phyloP scores from a whole-genome alignment of 2,888 invertebrate species.

The Phyllotreta striolata region DNA sequence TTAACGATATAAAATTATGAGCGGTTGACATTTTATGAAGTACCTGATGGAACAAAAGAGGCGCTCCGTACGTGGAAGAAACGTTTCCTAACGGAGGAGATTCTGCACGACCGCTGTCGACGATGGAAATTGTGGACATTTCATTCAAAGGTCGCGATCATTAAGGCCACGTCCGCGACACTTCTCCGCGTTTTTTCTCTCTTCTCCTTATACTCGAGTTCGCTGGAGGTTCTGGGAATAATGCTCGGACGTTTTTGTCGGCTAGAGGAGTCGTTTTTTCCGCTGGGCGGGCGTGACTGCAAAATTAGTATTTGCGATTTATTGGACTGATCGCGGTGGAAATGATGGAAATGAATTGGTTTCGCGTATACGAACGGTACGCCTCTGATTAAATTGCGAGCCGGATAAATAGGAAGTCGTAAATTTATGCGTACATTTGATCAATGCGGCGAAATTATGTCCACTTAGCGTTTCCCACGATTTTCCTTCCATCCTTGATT shows the following conservation, averaged over 20 bases:
- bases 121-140: conserved; percentile 30
- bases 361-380: neutral
- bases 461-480: conserved; percentile 40
- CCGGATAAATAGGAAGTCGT: conserved; percentile 33
- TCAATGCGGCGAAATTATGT: conserved; percentile 33
- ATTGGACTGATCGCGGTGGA: no score
- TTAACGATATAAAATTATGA: no score
- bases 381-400: neutral
- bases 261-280: neutral
- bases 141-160: conserved; percentile 32
- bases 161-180: conserved; percentile 18
- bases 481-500: conserved; percentile 30
- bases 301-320: no score
- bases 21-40: no score
- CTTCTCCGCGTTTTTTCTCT: conserved; percentile 14
- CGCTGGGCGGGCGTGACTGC: no score
- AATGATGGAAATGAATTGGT: neutral
- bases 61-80: no score
- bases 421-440: conserved; percentile 40
- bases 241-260: conserved; percentile 3
- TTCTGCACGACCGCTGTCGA: conserved; percentile 34
- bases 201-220: conserved; percentile 7
- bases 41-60: no score
- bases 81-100: conserved; percentile 36
- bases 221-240: conserved; percentile 12